Percentiles rank a stretch among this genome's conserved stretches.
Evolutionary conservation across 2,113 vertebrate species (phyloP).

Genomic region (Marcusenius ussheri): DNA sequence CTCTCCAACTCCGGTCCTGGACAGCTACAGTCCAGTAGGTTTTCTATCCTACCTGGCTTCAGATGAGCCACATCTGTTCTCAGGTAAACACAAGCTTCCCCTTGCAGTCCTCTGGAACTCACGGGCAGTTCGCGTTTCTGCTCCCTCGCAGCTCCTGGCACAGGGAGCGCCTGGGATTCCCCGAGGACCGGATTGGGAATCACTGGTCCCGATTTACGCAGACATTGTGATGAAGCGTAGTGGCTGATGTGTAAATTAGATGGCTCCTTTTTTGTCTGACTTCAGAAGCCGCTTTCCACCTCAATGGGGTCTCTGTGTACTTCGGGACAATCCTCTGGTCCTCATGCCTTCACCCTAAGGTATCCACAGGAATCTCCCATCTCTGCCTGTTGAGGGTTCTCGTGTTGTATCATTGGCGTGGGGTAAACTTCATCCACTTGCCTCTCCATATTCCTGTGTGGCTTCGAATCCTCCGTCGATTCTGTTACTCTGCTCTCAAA

Average conservation of each 20-base stretch:
- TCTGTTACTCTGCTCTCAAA: not conserved
- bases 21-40: too few species aligned
- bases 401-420: not conserved
- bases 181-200: not conserved
- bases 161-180: not conserved
- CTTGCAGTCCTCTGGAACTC: not conserved
- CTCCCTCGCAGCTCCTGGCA: not conserved
- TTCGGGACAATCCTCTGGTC: not conserved
- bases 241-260: not conserved
- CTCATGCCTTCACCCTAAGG: not conserved
- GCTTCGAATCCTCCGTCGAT: not conserved
- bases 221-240: not conserved
- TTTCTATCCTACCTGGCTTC: too few species aligned
- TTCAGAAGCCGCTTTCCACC: not conserved
- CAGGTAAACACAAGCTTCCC: not conserved
- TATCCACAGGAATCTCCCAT: not conserved
- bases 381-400: not conserved
- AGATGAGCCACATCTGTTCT: too few species aligned
- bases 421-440: not conserved
- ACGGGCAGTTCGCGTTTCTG: not conserved
- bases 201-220: not conserved
- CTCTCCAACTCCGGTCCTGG: not conserved
- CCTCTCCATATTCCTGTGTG: not conserved
- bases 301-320: not conserved
- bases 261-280: not conserved